Conservation (phyloP, 2,797 vertebrate genomes). For the Acropternis orthonyx region DNA sequence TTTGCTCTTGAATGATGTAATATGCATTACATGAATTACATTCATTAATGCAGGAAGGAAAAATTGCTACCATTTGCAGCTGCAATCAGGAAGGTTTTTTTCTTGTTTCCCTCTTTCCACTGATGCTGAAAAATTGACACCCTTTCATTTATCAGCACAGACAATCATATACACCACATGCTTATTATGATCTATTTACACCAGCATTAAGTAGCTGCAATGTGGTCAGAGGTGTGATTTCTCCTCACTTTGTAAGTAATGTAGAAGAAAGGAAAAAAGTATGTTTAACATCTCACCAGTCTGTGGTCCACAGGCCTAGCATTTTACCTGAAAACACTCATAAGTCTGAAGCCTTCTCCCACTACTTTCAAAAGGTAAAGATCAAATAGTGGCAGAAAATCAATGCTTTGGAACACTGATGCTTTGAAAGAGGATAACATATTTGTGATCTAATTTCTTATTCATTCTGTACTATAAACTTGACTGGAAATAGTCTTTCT, state of each 20-base stretch:
- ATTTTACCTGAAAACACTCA: background rate
- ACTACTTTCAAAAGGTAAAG: background rate
- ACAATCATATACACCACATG: slow-evolving; percentile 14
- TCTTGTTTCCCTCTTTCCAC: background rate
- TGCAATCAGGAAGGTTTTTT: slow-evolving; percentile 34
- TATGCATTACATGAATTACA: slow-evolving; percentile 50
- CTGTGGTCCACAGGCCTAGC: background rate
- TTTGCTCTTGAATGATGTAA: slow-evolving; percentile 58
- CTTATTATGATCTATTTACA: slow-evolving; percentile 43
- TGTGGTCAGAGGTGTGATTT: slow-evolving; percentile 30
- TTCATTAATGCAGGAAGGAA: slow-evolving; percentile 51
- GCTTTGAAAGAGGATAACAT: background rate
- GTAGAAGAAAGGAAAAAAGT: background rate
- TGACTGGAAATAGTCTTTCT: background rate
- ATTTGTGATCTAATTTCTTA: background rate
- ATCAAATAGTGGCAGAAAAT: background rate
- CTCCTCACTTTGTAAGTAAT: background rate
- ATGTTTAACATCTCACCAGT: background rate
- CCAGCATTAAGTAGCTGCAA: slow-evolving; percentile 2
- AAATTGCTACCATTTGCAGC: slow-evolving; percentile 32
- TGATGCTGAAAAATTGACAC: slow-evolving; percentile 6
- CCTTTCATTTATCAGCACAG: slow-evolving; percentile 30
- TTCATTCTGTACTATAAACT: background rate
- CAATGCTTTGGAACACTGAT: background rate
- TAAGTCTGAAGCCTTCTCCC: background rate